A percentile compares a stretch with the other conserved stretches of the same genome.
These are phyloP conservation scores for Adoxophyes honmai DNA, from an alignment of 1,140 invertebrate species.

Conservation along the genomic window DNA sequence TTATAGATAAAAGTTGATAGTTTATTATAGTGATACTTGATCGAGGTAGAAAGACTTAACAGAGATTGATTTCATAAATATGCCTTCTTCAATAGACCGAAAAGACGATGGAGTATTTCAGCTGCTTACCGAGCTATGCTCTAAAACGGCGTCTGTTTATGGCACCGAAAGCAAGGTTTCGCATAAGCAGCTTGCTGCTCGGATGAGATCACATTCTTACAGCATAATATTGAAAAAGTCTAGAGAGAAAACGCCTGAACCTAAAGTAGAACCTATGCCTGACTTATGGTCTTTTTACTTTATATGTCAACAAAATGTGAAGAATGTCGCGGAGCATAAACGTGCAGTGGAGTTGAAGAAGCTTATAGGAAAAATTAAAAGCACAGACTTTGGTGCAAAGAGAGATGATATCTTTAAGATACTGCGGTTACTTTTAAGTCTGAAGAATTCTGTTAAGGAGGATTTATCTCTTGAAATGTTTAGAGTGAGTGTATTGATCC, in stretches of 20 bases:
- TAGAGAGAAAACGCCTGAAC: slow-evolving; percentile 25
- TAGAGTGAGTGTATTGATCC: slow-evolving; percentile 35
- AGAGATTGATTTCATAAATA: not conserved
- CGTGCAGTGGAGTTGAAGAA: slow-evolving; percentile 48
- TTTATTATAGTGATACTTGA: too few species aligned
- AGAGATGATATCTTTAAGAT: slow-evolving; percentile 42
- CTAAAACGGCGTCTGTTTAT: slow-evolving; percentile 51
- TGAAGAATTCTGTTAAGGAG: slow-evolving; percentile 41
- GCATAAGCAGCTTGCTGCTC: slow-evolving; percentile 39
- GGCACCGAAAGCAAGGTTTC: slow-evolving; percentile 42
- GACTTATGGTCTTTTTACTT: slow-evolving; percentile 59
- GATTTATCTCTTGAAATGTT: slow-evolving; percentile 49
- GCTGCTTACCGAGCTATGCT: slow-evolving; percentile 55
- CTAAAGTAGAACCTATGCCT: slow-evolving; percentile 39
- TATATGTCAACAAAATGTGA: slow-evolving; percentile 42
- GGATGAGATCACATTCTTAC: slow-evolving; percentile 59
- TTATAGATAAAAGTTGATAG: too few species aligned
- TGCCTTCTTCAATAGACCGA: not conserved
- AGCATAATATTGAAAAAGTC: slow-evolving; percentile 62
- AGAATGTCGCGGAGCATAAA: slow-evolving; percentile 58
- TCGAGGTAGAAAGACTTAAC: too few species aligned
- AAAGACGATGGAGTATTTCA: slow-evolving; percentile 52
- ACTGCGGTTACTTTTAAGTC: slow-evolving; percentile 41
- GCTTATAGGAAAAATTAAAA: slow-evolving; percentile 36
- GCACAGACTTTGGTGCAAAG: slow-evolving; percentile 40